Base-by-base conservation (phyloP, 2,797 vertebrate species). In the Squalus acanthias region DNA sequence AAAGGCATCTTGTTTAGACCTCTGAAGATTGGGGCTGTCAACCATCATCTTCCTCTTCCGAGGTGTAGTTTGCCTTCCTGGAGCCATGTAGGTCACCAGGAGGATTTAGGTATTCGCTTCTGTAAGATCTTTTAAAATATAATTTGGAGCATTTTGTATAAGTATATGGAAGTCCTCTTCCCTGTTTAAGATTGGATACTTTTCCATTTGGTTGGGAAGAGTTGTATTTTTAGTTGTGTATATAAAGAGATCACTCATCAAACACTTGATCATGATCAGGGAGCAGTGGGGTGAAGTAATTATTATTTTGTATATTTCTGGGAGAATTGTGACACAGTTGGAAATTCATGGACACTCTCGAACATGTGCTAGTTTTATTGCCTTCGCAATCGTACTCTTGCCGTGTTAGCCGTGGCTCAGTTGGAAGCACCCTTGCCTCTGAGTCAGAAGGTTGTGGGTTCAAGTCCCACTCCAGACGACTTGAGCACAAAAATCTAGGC, bases 201-300 rank as follows among this genome's bases (percentile, higher is more conserved):
- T 89, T 60, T 29, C 87, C 3, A 8, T 9, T 60, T 97, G 97
- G 97, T 97, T 97, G 97, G 96, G 97, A 97, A 97, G 97, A 96
- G 97, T 96, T 96, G 57, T 57, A 29, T 9, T 88, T 82, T 97
- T 98, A 98, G 98, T 98, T 98, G 98, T 98, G 98, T 97, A 12
- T n/a, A 13, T 33, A 97, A 98, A 98, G 97, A 98, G 98, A 98
- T 97, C 97, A 97, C 97, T 97, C 97, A 97, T 97, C 97, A 97
- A 67, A 91, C 96, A 96, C 97, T 60, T 3, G 26, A 17, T 17
- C 3, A 6, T 63, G 57, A n/a, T 63, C 29, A n/a, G 57, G 29
- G 60, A 63, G 60, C 60, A 63, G 6, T 79, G 74, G 33, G 57
- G 12, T n/a, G 46, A 57, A 91, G 15, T 85, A 85, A 82, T 82